Evolutionary conservation across 2,888 invertebrate genomes (phyloP).

Genomic region (Drosophila borborema): DNA sequence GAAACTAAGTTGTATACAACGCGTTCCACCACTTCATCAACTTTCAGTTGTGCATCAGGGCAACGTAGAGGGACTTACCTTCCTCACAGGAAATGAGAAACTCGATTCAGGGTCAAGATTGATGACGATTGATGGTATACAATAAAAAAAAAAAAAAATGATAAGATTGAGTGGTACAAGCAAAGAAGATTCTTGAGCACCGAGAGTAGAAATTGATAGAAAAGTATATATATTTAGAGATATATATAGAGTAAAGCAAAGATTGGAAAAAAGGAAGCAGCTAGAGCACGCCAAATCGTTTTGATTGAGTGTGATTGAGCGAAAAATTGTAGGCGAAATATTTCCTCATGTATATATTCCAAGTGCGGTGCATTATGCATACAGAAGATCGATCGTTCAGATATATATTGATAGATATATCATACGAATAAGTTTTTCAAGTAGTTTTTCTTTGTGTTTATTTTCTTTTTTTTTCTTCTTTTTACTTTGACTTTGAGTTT

Average conservation of each 20-base stretch:
- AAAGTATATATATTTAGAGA: not conserved
- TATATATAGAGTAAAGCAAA: slow-evolving; percentile 31
- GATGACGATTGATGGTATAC: slow-evolving; percentile 25
- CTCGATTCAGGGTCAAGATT: slow-evolving; percentile 30
- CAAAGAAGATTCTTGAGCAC: slow-evolving; percentile 35
- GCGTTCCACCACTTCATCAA: not conserved
- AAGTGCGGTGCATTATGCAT: slow-evolving; percentile 42
- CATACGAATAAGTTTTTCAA: slow-evolving; percentile 32
- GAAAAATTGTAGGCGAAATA: slow-evolving; percentile 14
- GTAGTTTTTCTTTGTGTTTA: slow-evolving; percentile 75
- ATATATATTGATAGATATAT: slow-evolving; percentile 15
- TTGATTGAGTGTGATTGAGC: slow-evolving; percentile 25
- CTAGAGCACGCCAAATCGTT: slow-evolving; percentile 39
- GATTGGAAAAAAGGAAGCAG: slow-evolving; percentile 34
- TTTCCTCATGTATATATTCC: slow-evolving; percentile 9
- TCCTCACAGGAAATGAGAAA: slow-evolving; percentile 20
- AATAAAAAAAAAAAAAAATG: slow-evolving; percentile 26
- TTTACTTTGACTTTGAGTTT: slow-evolving; percentile 9
- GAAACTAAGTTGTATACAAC: slow-evolving; percentile 12
- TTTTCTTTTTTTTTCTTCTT: slow-evolving; percentile 5
- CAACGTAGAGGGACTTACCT: slow-evolving; percentile 60
- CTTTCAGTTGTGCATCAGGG: slow-evolving; percentile 12
- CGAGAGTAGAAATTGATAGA: slow-evolving; percentile 18
- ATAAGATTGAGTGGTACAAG: slow-evolving; percentile 40
- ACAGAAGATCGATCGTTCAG: slow-evolving; percentile 34